These are phyloP conservation scores for Ginglymostoma cirratum DNA, from an alignment of 2,113 vertebrate genomes.

Conservation along the genomic window DNA sequence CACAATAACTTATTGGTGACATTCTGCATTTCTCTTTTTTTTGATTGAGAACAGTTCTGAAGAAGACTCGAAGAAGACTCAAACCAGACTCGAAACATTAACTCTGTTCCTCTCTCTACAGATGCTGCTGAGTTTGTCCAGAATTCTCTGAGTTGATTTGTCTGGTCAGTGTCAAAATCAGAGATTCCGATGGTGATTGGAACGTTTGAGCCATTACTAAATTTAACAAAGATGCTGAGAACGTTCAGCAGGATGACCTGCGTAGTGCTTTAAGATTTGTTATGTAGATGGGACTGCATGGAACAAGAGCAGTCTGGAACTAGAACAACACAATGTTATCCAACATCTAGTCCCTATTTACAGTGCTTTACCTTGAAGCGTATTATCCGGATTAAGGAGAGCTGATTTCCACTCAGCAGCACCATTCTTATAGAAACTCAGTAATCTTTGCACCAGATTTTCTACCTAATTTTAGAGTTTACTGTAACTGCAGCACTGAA, in stretches of 20 bases:
- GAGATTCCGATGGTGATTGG: too few relatives aligned
- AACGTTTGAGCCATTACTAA: too few relatives aligned
- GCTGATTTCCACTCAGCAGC: not conserved
- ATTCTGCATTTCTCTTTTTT: too few relatives aligned
- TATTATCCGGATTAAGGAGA: conserved; percentile 12
- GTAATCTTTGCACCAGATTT: conserved; percentile 25
- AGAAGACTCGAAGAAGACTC: too few relatives aligned
- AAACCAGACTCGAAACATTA: too few relatives aligned
- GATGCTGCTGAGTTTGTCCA: too few relatives aligned
- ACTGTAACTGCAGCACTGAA: conserved; percentile 5
- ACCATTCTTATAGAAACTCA: not conserved
- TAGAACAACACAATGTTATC: not conserved
- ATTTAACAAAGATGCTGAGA: not conserved
- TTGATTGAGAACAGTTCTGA: too few relatives aligned
- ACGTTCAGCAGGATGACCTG: not conserved
- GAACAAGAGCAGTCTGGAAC: not conserved
- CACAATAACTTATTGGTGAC: too few relatives aligned
- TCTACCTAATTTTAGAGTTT: not conserved
- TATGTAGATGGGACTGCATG: not conserved
- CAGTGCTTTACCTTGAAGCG: not conserved
- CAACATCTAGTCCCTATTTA: not conserved
- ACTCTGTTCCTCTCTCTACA: too few relatives aligned
- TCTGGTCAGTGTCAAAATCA: too few relatives aligned
- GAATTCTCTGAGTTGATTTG: too few relatives aligned
- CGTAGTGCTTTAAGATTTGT: not conserved